Evolutionary conservation across 1,140 invertebrate genomes (phyloP), one percentile per base, ranked within the genome.

Genomic region (Bombus cullumanus): DNA sequence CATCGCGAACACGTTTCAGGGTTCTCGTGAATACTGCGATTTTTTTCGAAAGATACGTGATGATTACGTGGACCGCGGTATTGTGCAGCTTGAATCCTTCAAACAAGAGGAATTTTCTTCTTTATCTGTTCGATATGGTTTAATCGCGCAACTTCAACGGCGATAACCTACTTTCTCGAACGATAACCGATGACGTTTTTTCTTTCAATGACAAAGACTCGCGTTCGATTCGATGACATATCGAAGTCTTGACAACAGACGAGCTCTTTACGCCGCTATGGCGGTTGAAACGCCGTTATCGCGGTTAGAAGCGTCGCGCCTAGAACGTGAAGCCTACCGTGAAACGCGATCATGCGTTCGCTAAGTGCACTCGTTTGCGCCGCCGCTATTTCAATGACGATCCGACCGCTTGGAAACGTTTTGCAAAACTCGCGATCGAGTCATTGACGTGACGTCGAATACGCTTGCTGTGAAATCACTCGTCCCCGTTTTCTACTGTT

Each of bases 341-440:
- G 72, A 83, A 83, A 75, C 72, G 71, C 15, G 81, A 82, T 82
- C 71, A 59, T 53, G 80, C 69, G 37, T 62, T 62, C 80, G 41
- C 22, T 75, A 75, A 78, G 75, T 79, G 75, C 83, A 37, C 66
- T 84, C 83, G 83, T 66, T 84, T 79, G 78, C 39, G 66, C 39
- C 37, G 74, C 22, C 41, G 22, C 53, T n/a, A 28, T 79, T 64
- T 69, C 47, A 79, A 71, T 53, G 68, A 79, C 75, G 75, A 47
- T 22, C 37, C 37, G 41, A 66, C 25, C 77, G 64, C 77, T 28
- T 68, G 77, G 41, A 79, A 79, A 39, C 62, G 64, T 43, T 47
- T 47, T 31, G 37, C 57, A 12, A 12, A 31, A 62, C 62, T n/a
- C 39, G 25, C 78, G 66, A 81, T 57, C 79, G 57, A 66, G 41